phyloP scores from a whole-genome alignment of 2,888 invertebrate species.

The Limnephilus rhombicus region DNA sequence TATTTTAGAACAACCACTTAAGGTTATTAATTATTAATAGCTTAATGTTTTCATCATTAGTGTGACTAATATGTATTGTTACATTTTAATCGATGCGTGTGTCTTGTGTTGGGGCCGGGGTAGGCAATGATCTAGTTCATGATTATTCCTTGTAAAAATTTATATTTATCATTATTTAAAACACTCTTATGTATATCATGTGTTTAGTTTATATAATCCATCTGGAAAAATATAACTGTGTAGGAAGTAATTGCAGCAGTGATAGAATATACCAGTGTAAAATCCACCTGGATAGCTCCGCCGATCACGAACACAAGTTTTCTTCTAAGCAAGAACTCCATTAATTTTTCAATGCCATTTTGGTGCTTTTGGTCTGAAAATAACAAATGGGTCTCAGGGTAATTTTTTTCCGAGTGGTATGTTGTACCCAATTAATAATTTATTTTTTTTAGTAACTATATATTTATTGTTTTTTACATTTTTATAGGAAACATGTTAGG shows the following conservation, averaged over 20 bases:
- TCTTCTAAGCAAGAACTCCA: background rate
- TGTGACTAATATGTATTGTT: background rate
- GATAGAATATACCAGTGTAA: background rate
- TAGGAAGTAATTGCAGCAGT: constrained; percentile 8
- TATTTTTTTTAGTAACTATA: too few relatives aligned
- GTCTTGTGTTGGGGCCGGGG: background rate
- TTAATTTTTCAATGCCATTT: background rate
- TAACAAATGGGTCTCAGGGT: too few relatives aligned
- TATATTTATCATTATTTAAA: background rate
- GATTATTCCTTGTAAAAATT: background rate
- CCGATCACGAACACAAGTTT: background rate
- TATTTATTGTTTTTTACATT: too few relatives aligned
- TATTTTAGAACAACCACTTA: background rate
- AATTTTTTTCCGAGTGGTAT: too few relatives aligned
- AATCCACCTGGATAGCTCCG: background rate
- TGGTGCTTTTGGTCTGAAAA: constrained; percentile 14
- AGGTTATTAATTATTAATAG: background rate
- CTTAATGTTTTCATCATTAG: background rate
- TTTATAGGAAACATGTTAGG: too few relatives aligned
- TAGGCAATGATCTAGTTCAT: background rate
- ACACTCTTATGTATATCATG: too few relatives aligned
- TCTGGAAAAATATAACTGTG: background rate
- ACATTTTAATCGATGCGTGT: background rate
- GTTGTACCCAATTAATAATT: too few relatives aligned
- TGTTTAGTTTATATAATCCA: background rate